Evolutionary conservation across 2,113 vertebrate genomes (phyloP).

Genomic region (Peromyscus californicus): DNA sequence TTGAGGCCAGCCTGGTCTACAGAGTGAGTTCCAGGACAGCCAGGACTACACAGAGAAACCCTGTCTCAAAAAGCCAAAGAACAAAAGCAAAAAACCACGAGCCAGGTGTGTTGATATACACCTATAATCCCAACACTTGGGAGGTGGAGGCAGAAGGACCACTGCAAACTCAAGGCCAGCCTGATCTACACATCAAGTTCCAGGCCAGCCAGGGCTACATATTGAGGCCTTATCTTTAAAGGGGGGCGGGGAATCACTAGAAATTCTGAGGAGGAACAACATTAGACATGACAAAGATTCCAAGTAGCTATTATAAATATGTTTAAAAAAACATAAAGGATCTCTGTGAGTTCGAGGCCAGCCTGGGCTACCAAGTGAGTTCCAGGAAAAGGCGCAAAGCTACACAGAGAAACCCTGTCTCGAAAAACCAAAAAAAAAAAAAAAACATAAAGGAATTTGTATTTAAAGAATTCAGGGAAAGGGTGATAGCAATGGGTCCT

Average conservation of each 20-base stretch:
- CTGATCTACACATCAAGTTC: not conserved
- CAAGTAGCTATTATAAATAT: not conserved
- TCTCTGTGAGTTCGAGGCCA: too few relatives aligned
- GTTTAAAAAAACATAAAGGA: slow-evolving; percentile 24
- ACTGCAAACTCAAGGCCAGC: not conserved
- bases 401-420: too few relatives aligned
- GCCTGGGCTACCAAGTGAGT: too few relatives aligned
- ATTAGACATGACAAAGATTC: slow-evolving; percentile 19
- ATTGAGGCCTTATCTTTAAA: not conserved
- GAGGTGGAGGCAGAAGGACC: not conserved
- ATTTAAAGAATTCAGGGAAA: slow-evolving; percentile 47
- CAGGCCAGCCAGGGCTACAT: not conserved
- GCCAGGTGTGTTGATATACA: not conserved
- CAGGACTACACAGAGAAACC: not conserved
- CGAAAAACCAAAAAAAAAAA: too few relatives aligned
- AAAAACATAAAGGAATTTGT: slow-evolving; percentile 27
- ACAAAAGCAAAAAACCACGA: not conserved
- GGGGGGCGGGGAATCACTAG: not conserved
- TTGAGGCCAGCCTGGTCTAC: not conserved
- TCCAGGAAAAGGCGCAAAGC: too few relatives aligned
- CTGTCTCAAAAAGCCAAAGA: not conserved
- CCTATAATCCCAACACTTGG: not conserved
- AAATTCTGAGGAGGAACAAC: not conserved
- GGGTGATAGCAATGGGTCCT: not conserved
- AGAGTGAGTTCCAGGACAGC: not conserved